These are phyloP conservation scores for Antigone vipio DNA, from an alignment of 2,113 vertebrate species.

Conservation along the genomic window DNA sequence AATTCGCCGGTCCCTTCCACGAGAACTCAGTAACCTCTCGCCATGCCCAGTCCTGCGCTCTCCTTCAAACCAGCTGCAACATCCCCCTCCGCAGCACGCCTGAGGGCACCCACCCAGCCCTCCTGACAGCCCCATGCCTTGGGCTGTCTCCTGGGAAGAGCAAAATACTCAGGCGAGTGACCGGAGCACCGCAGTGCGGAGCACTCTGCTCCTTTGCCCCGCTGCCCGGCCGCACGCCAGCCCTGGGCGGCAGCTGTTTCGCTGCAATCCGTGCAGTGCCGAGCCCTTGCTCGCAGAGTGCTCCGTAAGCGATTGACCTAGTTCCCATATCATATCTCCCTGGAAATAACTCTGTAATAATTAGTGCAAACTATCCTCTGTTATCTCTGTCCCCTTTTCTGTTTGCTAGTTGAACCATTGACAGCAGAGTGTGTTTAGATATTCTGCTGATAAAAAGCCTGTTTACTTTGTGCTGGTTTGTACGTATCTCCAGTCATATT, in stretches of 20 bases:
- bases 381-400: slow-evolving; percentile 1
- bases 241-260: neutral
- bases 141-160: neutral
- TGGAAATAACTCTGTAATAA: slow-evolving; percentile 12
- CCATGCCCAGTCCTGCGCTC: neutral
- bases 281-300: neutral
- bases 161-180: neutral
- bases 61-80: neutral
- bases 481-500: neutral
- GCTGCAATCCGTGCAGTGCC: accelerated
- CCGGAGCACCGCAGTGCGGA: accelerated
- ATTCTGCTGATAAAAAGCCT: slow-evolving; percentile 30
- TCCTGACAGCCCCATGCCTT: neutral
- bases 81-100: neutral
- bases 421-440: neutral
- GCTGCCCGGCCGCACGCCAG: neutral
- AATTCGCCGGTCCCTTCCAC: neutral
- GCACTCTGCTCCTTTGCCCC: accelerated
- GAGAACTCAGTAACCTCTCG: neutral
- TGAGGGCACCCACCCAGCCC: neutral
- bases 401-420: neutral
- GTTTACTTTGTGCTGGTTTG: slow-evolving; percentile 2
- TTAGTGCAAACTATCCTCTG: neutral
- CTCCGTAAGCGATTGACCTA: neutral
- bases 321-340: neutral